A percentile compares a stretch with the other conserved stretches of the same genome.
Conservation (phyloP, 2,113 vertebrate species). For the Gymnocephalus cernua region DNA sequence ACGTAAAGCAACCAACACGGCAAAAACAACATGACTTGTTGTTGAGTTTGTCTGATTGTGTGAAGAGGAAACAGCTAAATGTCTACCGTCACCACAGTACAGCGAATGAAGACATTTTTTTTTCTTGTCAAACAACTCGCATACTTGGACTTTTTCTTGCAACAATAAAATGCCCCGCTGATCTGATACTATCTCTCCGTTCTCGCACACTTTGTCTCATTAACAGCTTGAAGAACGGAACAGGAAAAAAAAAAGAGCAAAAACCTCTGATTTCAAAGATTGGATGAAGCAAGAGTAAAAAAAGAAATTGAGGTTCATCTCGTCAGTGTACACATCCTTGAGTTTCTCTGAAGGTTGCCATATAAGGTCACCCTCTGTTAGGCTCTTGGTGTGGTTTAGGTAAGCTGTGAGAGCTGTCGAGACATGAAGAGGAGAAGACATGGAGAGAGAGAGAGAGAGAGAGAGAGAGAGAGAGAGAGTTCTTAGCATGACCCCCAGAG, state of each 20-base stretch:
- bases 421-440: conserved; percentile 22
- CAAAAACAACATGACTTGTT: not conserved
- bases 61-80: not conserved
- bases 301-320: conserved; percentile 51
- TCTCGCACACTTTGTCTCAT: conserved; percentile 62
- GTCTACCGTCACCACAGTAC: not conserved
- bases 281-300: conserved; percentile 52
- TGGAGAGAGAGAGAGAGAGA: conserved; percentile 7
- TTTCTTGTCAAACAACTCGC: conserved; percentile 3
- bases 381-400: conserved; percentile 51
- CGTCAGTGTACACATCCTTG: conserved; percentile 42
- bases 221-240: conserved; percentile 55
- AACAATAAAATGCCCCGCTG: conserved; percentile 22
- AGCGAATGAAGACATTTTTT: not conserved
- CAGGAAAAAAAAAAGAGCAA: conserved; percentile 66
- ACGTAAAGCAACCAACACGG: not conserved
- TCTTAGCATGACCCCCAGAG: conserved; percentile 45
- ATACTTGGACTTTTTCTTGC: conserved; percentile 20
- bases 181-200: conserved; percentile 55
- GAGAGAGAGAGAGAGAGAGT: conserved; percentile 13
- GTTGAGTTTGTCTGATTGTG: not conserved
- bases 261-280: conserved; percentile 71
- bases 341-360: conserved; percentile 65
- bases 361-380: conserved; percentile 44
- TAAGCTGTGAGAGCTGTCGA: conserved; percentile 17